Evolutionary conservation across 2,113 vertebrate species (phyloP), one percentile per base, ranked within the genome.

Genomic region (Condylura cristata): DNA sequence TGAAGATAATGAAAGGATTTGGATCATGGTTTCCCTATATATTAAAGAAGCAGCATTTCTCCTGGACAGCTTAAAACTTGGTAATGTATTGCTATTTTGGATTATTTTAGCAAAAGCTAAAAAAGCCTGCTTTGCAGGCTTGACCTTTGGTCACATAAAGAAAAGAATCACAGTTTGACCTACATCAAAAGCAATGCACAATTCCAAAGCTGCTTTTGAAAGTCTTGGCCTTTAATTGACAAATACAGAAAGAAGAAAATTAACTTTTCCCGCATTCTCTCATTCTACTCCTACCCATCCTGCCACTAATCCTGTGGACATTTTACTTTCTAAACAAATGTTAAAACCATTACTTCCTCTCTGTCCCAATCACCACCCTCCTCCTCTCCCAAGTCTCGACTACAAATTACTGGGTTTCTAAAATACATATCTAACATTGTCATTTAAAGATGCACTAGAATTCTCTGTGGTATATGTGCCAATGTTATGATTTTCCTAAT

Each of bases 41-140:
- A 91, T 81, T 61, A 68, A 91, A 37, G 60, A 61, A 82, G 68
- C 0, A 24, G 48, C 20, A 61, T 51, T 91, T 91, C 53, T 68
- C 56, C n/a, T 76, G 70, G 68, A 16, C 30, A 68, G 58, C 14
- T 34, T 58, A 22, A 60, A 60, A 74, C 28, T 65, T 22, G 48
- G 65, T 65, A 48, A 66, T 68, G 82, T 80, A 74, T 46, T 65
- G 66, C 86, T 81, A 86, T 66, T 86, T 48, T 58, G 72, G 86
- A 80, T 13, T 6, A 80, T 14, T 20, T 51, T 48, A 48, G 68
- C 39, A 91, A 80, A 86, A 34, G 9, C 61, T 26, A 84, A 89
- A 76, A 3, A 30, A 41, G n/a, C n/a, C n/a, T n/a, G n/a, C n/a
- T n/a, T n/a, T 61, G 51, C 41, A 68, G 37, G 65, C 53, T 44